Conservation (phyloP, 2,113 vertebrate species). For the Girardinichthys multiradiatus region DNA sequence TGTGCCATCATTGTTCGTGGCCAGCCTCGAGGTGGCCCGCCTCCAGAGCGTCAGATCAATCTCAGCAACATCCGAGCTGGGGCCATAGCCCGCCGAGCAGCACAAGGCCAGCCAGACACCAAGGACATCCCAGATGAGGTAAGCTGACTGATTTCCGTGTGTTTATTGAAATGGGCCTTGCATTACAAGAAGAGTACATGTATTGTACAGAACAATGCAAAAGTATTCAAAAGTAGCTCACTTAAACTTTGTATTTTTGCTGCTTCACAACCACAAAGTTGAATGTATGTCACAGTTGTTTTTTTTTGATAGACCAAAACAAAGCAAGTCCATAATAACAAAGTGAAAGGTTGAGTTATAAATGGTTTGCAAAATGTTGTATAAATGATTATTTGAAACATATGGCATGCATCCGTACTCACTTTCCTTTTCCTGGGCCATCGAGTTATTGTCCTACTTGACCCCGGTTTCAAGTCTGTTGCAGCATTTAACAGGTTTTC, state of each 20-base stretch:
- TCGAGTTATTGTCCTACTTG: no score
- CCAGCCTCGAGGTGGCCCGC: conserved; percentile 93
- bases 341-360: no score
- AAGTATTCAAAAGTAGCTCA: not conserved
- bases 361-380: no score
- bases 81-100: conserved; percentile 87
- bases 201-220: not conserved
- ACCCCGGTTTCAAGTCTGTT: no score
- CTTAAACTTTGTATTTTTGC: not conserved
- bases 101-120: conserved; percentile 85
- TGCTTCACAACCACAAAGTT: not conserved
- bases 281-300: no score
- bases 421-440: no score
- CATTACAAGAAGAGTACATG: conserved; percentile 4
- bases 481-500: no score
- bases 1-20: conserved; percentile 98
- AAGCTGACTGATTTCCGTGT: conserved; percentile 15
- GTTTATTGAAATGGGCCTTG: not conserved
- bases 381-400: no score
- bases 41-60: conserved; percentile 96
- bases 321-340: no score
- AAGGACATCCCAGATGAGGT: conserved; percentile 95
- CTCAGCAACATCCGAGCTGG: conserved; percentile 95
- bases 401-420: no score
- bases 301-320: no score